These are phyloP conservation scores for Tiliacea aurago DNA, from an alignment of 2,888 invertebrate species.

Conservation along the genomic window DNA sequence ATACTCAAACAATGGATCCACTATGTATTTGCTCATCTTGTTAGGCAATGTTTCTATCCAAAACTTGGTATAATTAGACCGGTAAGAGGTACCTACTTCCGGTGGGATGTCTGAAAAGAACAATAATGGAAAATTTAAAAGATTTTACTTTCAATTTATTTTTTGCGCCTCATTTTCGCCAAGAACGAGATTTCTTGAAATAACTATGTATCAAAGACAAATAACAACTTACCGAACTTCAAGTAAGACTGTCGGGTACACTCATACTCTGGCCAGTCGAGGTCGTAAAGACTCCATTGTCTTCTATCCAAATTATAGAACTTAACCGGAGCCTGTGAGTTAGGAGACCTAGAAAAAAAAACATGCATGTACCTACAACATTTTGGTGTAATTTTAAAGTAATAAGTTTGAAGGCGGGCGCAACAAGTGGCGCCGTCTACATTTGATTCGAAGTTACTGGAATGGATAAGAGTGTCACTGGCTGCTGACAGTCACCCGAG, in stretches of 20 bases:
- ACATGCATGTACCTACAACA: no score
- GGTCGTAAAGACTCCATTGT: slow-evolving; percentile 93
- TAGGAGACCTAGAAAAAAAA: slow-evolving; percentile 92
- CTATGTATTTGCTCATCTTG: slow-evolving; percentile 90
- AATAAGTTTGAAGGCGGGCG: no score
- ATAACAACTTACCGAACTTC: slow-evolving; percentile 91
- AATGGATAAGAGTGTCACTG: no score
- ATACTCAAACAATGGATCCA: slow-evolving; percentile 84
- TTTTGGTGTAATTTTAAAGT: no score
- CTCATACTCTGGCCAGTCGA: slow-evolving; percentile 96
- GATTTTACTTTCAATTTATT: background rate
- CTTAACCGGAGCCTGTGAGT: slow-evolving; percentile 92
- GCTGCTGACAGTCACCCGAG: no score
- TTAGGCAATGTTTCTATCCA: slow-evolving; percentile 96
- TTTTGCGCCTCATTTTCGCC: no score
- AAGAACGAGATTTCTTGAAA: background rate
- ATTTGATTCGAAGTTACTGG: no score
- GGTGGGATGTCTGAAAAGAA: slow-evolving; percentile 93
- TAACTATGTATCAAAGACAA: background rate
- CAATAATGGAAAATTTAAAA: background rate
- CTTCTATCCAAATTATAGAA: slow-evolving; percentile 92
- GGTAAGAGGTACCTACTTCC: slow-evolving; percentile 93
- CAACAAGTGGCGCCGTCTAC: no score
- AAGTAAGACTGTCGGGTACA: slow-evolving; percentile 94
- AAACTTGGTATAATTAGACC: slow-evolving; percentile 94